Evolutionary conservation across 2,888 invertebrate genomes (phyloP).

Genomic region (Pristionchus entomophagus): DNA sequence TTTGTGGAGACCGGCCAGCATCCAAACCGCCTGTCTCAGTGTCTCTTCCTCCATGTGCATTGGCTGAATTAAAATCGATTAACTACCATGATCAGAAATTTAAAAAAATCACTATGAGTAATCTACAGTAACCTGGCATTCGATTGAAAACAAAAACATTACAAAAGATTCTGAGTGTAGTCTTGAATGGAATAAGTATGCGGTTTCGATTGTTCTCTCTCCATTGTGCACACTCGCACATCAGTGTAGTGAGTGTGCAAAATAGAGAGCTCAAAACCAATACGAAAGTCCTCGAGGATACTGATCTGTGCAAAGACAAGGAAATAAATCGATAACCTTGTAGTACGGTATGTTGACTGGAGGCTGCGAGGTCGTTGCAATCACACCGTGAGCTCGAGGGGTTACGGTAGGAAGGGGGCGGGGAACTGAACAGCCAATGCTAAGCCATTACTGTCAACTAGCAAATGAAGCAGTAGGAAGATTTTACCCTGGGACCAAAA

Average conservation of each 20-base stretch:
- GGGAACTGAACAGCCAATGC: not conserved
- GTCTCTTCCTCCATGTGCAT: constrained; percentile 84
- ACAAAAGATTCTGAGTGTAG: too few species aligned
- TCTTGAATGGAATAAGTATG: too few species aligned
- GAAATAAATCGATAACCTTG: constrained; percentile 17
- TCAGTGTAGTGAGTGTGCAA: too few species aligned
- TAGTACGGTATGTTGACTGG: constrained; percentile 26
- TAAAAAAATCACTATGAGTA: not conserved
- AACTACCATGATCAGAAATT: not conserved
- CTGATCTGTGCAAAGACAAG: too few species aligned
- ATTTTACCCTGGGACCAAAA: too few species aligned
- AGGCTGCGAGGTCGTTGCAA: not conserved
- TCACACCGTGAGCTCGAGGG: not conserved
- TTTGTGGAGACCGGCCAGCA: constrained; percentile 82
- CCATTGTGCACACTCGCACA: too few species aligned
- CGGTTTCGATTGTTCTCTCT: too few species aligned
- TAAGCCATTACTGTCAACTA: too few species aligned
- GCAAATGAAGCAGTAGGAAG: too few species aligned
- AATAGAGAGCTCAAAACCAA: not conserved
- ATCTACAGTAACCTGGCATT: too few species aligned
- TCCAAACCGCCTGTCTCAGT: constrained; percentile 88
- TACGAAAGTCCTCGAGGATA: not conserved
- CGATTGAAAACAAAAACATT: too few species aligned
- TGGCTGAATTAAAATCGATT: constrained; percentile 75
- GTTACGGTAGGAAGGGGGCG: not conserved